Conservation (phyloP, 37 sponge, comb jelly and placozoan genomes). For the Chondrosia reniformis region DNA sequence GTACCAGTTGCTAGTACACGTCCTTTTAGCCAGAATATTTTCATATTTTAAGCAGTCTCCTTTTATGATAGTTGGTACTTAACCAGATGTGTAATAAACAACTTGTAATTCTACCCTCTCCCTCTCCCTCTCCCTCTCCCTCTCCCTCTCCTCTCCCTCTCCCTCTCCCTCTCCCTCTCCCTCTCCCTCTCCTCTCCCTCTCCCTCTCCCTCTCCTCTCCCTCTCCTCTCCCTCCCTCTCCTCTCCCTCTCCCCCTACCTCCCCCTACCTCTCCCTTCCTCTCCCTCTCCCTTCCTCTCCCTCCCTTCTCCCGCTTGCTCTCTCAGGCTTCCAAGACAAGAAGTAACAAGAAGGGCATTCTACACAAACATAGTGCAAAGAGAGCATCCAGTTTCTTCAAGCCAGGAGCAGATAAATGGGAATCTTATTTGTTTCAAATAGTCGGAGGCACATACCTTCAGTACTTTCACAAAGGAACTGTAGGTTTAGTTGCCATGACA, state of each 20-base stretch:
- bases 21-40: no score
- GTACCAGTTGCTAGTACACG: no score
- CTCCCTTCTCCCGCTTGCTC: not conserved
- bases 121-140: not conserved
- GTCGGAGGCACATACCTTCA: conserved; percentile 19
- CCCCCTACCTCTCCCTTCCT: not conserved
- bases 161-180: not conserved
- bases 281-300: not conserved
- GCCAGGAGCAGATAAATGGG: conserved; percentile 17
- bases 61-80: no score
- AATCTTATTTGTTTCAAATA: not conserved
- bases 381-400: not conserved
- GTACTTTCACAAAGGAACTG: conserved; percentile 19
- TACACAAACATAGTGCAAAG: conserved; percentile 1
- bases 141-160: not conserved
- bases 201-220: not conserved
- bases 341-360: not conserved
- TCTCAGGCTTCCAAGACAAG: not conserved
- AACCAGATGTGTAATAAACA: not conserved
- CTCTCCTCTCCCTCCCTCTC: not conserved
- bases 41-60: no score
- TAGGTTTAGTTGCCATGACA: not conserved
- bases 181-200: not conserved
- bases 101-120: not conserved
- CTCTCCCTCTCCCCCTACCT: not conserved